A percentile compares a stretch with the other conserved stretches of the same genome.
Evolutionary conservation across 2,888 invertebrate genomes (phyloP).

Genomic region (Dorcus parallelipipedus): DNA sequence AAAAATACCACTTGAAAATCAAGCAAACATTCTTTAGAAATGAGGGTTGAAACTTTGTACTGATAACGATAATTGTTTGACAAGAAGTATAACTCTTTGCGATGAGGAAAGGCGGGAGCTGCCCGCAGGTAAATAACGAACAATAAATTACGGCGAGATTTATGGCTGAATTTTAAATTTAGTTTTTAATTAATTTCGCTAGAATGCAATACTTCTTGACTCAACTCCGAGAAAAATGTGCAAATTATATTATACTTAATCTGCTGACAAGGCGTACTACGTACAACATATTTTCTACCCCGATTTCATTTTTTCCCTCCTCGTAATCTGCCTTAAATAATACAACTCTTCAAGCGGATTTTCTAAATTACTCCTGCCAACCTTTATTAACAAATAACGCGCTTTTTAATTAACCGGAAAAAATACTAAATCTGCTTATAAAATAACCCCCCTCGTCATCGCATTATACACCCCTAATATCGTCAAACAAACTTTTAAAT

Average conservation of each 20-base stretch:
- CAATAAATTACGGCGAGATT: constrained; percentile 34
- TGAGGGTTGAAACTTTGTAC: constrained; percentile 24
- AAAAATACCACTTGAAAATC: constrained; percentile 31
- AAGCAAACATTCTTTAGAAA: constrained; percentile 28
- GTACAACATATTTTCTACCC: constrained; percentile 7
- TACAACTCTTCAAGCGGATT: neutral
- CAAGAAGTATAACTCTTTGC: constrained; percentile 15
- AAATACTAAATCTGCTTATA: too few species aligned
- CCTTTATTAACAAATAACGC: too few species aligned
- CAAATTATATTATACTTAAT: constrained; percentile 36
- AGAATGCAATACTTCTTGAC: constrained; percentile 34
- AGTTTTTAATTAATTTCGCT: constrained; percentile 41
- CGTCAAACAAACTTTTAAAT: too few species aligned
- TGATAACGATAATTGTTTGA: constrained; percentile 27
- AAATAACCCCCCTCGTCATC: too few species aligned
- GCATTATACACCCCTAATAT: too few species aligned
- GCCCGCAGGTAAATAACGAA: constrained; percentile 36
- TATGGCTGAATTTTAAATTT: constrained; percentile 23
- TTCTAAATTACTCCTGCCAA: too few species aligned
- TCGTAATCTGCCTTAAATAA: constrained; percentile 1
- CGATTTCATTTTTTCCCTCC: neutral
- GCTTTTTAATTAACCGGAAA: too few species aligned
- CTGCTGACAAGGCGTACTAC: constrained; percentile 26
- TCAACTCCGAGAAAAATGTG: constrained; percentile 30
- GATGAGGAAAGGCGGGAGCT: constrained; percentile 4